A percentile compares a stretch with the other conserved stretches of the same genome.
phyloP scores from a whole-genome alignment of 2,113 vertebrate species.

The Pseudolaguvia tuberculata region DNA sequence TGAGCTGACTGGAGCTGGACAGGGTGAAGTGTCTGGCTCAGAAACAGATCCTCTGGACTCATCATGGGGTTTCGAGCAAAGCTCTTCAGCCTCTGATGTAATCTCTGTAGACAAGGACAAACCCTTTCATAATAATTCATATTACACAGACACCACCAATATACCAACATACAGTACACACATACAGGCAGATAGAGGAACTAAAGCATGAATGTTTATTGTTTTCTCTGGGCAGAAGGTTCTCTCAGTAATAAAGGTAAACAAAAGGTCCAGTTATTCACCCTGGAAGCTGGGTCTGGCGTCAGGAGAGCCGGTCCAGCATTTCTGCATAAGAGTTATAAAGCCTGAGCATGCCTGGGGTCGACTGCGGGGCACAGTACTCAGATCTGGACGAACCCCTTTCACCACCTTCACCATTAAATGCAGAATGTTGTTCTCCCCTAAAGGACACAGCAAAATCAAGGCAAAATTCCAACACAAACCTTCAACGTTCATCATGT shows the following conservation, averaged over 20 bases:
- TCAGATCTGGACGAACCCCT: slow-evolving; percentile 87
- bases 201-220: too few species aligned
- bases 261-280: too few species aligned
- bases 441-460: slow-evolving; percentile 59
- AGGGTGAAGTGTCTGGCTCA: slow-evolving; percentile 56
- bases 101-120: slow-evolving; percentile 72
- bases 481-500: too few species aligned
- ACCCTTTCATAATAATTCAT: background rate
- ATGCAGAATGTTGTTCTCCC: slow-evolving; percentile 95
- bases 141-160: background rate
- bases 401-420: slow-evolving; percentile 98
- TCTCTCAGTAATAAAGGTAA: background rate
- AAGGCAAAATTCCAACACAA: too few species aligned
- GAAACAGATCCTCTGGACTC: slow-evolving; percentile 65
- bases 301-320: slow-evolving; percentile 81
- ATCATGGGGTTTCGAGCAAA: slow-evolving; percentile 87
- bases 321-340: slow-evolving; percentile 86
- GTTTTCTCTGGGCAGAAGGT: background rate
- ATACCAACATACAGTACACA: too few species aligned
- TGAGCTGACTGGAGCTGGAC: slow-evolving; percentile 44
- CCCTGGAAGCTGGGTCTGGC: slow-evolving; percentile 89
- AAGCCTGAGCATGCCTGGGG: slow-evolving; percentile 79
- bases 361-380: slow-evolving; percentile 76
- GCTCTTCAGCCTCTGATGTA: slow-evolving; percentile 87
- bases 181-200: too few species aligned